Base-by-base conservation (phyloP, 2,113 vertebrate species). In the Mirza zaza region DNA sequence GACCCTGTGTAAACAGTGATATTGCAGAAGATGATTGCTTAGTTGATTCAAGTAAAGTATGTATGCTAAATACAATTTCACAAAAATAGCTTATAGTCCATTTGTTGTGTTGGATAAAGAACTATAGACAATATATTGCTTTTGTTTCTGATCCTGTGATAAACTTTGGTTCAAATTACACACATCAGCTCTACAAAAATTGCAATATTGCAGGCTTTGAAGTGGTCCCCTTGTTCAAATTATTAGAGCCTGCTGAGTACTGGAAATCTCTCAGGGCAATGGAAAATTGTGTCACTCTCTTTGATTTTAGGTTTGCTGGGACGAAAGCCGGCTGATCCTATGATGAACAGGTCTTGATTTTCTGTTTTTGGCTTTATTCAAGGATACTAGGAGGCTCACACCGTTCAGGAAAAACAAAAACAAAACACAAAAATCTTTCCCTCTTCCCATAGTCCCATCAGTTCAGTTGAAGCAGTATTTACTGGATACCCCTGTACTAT, bases 81-180 rank as follows among this genome's bases (percentile, higher is more conserved):
- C 7, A 34, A 45, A 45, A 82, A 34, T 27, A 48, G 2, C 45
- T 50, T 9, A 12, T 2, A 80, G 85, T 21, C 39, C 17, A 48
- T 90, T 82, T 83, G 65, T 83, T 76, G 71, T 70, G 65, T n/a
- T 81, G 52, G 25, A 39, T 85, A 96, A 96, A 92, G 57, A 89
- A 12, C 32, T 39, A 12, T 23, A 80, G 87, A 91, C 57, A 92
- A 63, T 70, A 45, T 86, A n/a, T 45, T 70, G 29, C 45, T 88
- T 90, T 93, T 50, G 90, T 89, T 93, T 95, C 61, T 83, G 48
- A 68, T 67, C 85, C 14, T 3, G 34, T 73, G 88, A 88, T 86
- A 76, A 88, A 75, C 61, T 52, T 94, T 83, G 89, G 4, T 61
- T 32, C 29, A 76, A 83, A 95, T 96, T 29, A 93, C 61, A 83